Percentiles rank a stretch among this genome's conserved stretches.
Evolutionary conservation across 2,113 vertebrate species (phyloP).

Genomic region (Pitta sordida): DNA sequence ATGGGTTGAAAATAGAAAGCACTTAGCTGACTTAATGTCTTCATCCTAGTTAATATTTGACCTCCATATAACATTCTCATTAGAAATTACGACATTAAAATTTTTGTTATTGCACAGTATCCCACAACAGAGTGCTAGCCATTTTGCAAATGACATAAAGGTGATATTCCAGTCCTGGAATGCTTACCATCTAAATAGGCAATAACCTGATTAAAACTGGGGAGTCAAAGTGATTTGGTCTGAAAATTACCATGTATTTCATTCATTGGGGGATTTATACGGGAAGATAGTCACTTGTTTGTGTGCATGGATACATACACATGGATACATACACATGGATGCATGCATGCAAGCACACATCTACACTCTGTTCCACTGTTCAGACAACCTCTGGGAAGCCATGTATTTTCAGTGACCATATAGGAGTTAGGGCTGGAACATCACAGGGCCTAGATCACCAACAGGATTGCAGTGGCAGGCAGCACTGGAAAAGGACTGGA

Average conservation of each 20-base stretch:
- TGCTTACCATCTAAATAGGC: background rate
- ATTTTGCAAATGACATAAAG: background rate
- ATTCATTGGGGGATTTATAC: background rate
- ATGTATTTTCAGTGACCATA: background rate
- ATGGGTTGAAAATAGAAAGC: background rate
- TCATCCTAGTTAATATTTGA: background rate
- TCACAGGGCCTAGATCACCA: background rate
- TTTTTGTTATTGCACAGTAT: background rate
- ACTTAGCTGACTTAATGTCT: background rate
- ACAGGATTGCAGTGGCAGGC: background rate
- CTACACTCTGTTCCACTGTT: background rate
- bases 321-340: too few relatives aligned
- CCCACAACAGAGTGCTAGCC: background rate
- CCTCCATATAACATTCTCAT: background rate
- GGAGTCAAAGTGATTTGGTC: background rate
- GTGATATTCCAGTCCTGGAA: background rate
- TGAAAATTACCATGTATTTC: background rate
- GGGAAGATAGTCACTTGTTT: background rate
- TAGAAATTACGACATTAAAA: background rate
- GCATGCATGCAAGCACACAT: accelerated
- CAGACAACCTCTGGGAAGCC: background rate
- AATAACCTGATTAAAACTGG: background rate
- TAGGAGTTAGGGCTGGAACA: background rate
- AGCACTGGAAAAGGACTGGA: background rate
- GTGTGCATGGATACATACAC: background rate